Base-by-base conservation (phyloP, 1,140 invertebrate genomes). In the Pogonognathellus flavescens region DNA sequence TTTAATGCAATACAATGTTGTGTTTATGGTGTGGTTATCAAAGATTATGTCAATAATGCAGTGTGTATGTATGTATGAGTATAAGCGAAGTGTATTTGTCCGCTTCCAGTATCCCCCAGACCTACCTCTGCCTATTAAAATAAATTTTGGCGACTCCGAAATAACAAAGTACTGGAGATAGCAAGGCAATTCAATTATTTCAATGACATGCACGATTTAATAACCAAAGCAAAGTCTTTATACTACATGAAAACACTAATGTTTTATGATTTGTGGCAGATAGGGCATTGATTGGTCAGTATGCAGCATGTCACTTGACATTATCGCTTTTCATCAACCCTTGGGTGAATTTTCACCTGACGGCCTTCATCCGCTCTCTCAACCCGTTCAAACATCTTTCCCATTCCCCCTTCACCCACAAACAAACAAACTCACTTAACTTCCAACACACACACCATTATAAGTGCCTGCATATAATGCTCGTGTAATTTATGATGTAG, bases 141-240 rank as follows among this genome's bases (percentile, higher is more conserved):
- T 41, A 41, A 41, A 4, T 11, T 14, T 31, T 66, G 3, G 18
- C 59, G 22, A 10, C 20, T 14, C 10, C 4, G 14, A 76, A 31
- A 50, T 8, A n/a, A 14, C 14, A 41, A 16, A 31, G 16, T 4
- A 25, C 18, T 55, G 18, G 52, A 49, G 72, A 81, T 25, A 85
- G 81, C 25, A 50, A 50, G 62, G 80, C 62, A 82, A 85, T 82
- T 85, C 80, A 85, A 82, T 85, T 85, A 85, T 82, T 85, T 85
- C 84, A 82, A 82, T 80, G 62, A 80, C 62, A 82, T 85, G 84
- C 84, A 85, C 84, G 62, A 85, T 85, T 85, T 85, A 85, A 85
- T 82, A 85, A 85, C 22, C 50, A 52, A 52, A 22, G 6, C 25
- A 83, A 83, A 20, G 83, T n/a, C 50, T 31, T 22, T 57, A 62